Base-by-base conservation (phyloP, 2,888 invertebrate genomes). In the Cephus nigrinus region DNA sequence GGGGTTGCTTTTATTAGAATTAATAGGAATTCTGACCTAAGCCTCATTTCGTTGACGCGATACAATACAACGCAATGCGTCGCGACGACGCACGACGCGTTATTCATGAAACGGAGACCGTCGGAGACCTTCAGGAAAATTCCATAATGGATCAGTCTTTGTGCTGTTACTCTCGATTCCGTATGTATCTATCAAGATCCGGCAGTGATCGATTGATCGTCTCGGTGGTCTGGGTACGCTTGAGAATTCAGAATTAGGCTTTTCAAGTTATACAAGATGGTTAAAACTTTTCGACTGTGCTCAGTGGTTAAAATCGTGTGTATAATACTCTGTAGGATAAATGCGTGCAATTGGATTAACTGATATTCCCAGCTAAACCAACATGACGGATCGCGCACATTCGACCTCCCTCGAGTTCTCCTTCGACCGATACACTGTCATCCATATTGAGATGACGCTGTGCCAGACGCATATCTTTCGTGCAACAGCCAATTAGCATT, bases 401-500 rank as follows among this genome's bases (percentile, higher is more conserved):
- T 55, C 23, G 55, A 55, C 55, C 55, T 55, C 55, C 55, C 55
- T 55, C 9, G 55, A 55, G 55, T 55, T 55, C 55, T 23, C 55
- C 1, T 55, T 55, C 23, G 23, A 55, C 55, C 55, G 55, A 55
- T 55, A 55, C 55, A 23, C 55, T 55, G 55, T 55, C 23, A 55
- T 55, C 55, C 55, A 55, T 55, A 55, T 55, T 55, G 55, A 55
- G 55, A 55, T 55, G 55, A 55, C 23, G 55, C 23, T 55, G 23
- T 5, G 55, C 23, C 55, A 55, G 55, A 55, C 55, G 23, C 55
- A 55, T 55, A 55, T 55, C 55, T 55, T 55, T 55, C 55, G 71
- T 11, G 81, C 78, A 81, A 81, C 84, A 83, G 83, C 84, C 86
- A 86, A 87, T 87, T 85, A 87, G 86, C 87, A 85, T 87, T 78